These are phyloP conservation scores for Anabas testudineus DNA, from an alignment of 2,797 vertebrate species.

Conservation along the genomic window DNA sequence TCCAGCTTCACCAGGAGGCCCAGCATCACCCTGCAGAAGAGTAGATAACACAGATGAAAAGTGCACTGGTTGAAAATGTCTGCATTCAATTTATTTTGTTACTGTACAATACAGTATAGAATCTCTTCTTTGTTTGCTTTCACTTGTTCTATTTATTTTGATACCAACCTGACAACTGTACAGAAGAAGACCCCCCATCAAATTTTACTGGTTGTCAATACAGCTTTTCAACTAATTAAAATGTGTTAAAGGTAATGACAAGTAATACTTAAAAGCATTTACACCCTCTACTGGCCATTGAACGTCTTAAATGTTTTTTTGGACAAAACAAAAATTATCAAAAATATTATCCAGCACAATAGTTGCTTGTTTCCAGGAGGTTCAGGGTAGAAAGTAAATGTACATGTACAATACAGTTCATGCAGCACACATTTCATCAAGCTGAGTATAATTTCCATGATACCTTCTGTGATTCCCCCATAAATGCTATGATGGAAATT, in stretches of 20 bases:
- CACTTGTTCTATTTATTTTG: not conserved
- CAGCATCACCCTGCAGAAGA: conserved; percentile 78
- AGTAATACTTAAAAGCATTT: too few relatives aligned
- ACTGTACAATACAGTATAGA: too few relatives aligned
- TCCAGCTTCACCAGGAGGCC: conserved; percentile 77
- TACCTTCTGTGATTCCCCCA: too few relatives aligned
- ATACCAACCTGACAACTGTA: not conserved
- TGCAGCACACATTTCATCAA: not conserved
- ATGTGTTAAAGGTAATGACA: too few relatives aligned
- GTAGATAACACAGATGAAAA: not conserved
- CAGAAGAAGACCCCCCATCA: not conserved
- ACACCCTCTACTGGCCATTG: not conserved
- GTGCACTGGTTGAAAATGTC: too few relatives aligned
- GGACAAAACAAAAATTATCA: not conserved
- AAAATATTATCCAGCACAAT: not conserved
- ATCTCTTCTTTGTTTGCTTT: too few relatives aligned
- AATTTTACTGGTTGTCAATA: not conserved
- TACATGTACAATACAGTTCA: not conserved
- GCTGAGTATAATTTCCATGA: not conserved
- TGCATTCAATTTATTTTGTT: too few relatives aligned
- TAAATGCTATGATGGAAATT: not conserved
- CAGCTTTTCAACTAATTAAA: not conserved
- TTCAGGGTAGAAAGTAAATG: not conserved
- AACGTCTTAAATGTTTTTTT: not conserved
- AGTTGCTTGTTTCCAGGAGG: not conserved